Evolutionary conservation across 1,140 invertebrate species (phyloP).

Genomic region (Agrilus planipennis): DNA sequence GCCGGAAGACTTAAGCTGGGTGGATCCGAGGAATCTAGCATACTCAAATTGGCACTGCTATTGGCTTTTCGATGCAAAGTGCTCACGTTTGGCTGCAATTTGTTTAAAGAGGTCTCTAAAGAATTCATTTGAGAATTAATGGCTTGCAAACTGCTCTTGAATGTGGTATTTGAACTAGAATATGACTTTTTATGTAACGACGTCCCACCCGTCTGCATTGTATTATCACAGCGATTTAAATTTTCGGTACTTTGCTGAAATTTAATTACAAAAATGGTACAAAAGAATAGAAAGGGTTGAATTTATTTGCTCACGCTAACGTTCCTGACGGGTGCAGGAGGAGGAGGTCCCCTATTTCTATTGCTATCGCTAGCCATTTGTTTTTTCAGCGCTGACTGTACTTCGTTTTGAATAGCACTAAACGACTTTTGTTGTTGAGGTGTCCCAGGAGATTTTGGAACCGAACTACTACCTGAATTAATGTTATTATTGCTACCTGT

Average conservation of each 20-base stretch:
- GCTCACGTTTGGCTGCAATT: slow-evolving; percentile 17
- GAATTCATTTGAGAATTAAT: no score
- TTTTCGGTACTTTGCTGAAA: no score
- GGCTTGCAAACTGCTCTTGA: no score
- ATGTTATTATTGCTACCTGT: neutral
- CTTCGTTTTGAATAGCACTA: slow-evolving; percentile 25
- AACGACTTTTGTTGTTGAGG: slow-evolving; percentile 11
- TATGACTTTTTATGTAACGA: no score
- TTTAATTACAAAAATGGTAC: no score
- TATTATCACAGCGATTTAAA: no score
- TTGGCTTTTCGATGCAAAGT: slow-evolving; percentile 27
- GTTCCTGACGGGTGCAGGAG: slow-evolving; percentile 22
- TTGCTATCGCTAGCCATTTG: slow-evolving; percentile 26
- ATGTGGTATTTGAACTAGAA: no score
- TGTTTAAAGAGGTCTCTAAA: no score
- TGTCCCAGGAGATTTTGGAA: neutral
- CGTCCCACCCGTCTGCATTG: no score
- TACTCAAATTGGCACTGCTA: slow-evolving; percentile 28
- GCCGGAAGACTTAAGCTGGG: slow-evolving; percentile 12
- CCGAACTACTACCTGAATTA: neutral
- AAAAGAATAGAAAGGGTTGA: no score
- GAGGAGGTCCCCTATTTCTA: slow-evolving; percentile 26
- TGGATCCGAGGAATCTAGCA: slow-evolving; percentile 18
- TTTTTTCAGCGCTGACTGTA: slow-evolving; percentile 18
- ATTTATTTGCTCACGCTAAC: slow-evolving; percentile 11